Conservation (phyloP, 2,888 invertebrate genomes). For the Mythimna vitellina region DNA sequence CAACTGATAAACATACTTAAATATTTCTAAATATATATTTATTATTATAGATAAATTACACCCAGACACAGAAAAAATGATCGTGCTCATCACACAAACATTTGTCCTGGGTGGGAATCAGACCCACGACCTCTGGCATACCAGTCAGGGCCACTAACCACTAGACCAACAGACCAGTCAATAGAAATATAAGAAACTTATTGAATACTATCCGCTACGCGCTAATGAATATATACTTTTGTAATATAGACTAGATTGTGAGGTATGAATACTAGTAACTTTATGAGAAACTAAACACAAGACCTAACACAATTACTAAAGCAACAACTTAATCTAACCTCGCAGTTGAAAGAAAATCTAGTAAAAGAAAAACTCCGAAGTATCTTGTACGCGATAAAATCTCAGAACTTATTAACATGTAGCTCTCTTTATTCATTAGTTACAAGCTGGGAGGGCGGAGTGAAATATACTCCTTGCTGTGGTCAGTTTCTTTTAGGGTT, state of each 20-base stretch:
- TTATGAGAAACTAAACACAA: not conserved
- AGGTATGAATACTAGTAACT: not conserved
- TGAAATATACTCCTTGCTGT: conserved; percentile 44
- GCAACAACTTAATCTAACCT: conserved; percentile 4
- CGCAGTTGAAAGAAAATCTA: conserved; percentile 32
- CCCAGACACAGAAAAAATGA: too few relatives aligned
- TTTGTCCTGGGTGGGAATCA: too few relatives aligned
- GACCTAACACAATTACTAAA: conserved; percentile 9
- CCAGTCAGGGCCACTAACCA: too few relatives aligned
- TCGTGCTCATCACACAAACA: too few relatives aligned
- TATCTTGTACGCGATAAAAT: conserved; percentile 49
- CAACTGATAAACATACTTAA: too few relatives aligned
- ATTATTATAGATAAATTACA: too few relatives aligned
- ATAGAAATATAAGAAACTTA: not conserved
- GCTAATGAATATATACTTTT: not conserved
- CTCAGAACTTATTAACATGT: conserved; percentile 53
- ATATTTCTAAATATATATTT: too few relatives aligned
- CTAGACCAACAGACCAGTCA: too few relatives aligned
- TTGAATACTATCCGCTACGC: not conserved
- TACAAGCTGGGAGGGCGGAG: conserved; percentile 37
- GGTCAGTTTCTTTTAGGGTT: conserved; percentile 41
- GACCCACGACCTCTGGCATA: too few relatives aligned
- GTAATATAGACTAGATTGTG: not conserved
- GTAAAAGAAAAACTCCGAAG: conserved; percentile 34
- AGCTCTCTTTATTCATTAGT: conserved; percentile 55